Evolutionary conservation across 2,797 vertebrate genomes (phyloP).

Genomic region (Sebastes paucispinis): DNA sequence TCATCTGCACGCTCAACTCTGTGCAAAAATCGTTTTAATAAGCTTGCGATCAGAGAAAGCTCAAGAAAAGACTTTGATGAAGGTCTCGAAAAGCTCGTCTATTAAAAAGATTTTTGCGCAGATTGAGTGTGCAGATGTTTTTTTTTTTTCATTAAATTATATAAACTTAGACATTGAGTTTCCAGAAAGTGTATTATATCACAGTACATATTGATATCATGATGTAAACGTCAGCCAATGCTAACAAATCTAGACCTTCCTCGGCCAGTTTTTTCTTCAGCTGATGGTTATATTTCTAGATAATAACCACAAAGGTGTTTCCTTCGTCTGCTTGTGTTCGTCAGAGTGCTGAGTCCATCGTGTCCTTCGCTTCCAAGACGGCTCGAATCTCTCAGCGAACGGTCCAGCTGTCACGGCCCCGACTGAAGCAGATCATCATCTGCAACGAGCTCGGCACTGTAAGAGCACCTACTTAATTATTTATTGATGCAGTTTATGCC

Average conservation of each 20-base stretch:
- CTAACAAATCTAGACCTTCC: not conserved
- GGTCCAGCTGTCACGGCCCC: slow-evolving; percentile 77
- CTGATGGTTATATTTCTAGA: not conserved
- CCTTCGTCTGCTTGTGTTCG: not conserved
- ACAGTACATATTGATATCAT: not conserved
- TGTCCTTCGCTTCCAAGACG: slow-evolving; percentile 46
- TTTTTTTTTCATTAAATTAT: not conserved
- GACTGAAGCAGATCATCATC: slow-evolving; percentile 64
- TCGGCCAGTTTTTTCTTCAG: not conserved
- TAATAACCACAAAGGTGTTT: not conserved
- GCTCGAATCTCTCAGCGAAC: slow-evolving; percentile 59
- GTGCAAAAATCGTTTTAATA: too few relatives aligned
- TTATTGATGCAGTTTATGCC: too few relatives aligned
- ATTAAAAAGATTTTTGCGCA: too few relatives aligned
- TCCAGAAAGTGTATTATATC: not conserved
- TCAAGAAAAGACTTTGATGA: too few relatives aligned
- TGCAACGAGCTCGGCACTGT: slow-evolving; percentile 73
- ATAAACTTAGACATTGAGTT: not conserved
- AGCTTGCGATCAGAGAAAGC: too few relatives aligned
- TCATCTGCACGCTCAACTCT: too few relatives aligned
- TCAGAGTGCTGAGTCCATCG: slow-evolving; percentile 54
- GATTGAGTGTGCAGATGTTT: too few relatives aligned
- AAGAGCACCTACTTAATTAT: slow-evolving; percentile 44
- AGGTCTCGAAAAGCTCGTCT: too few relatives aligned
- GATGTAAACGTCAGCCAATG: too few relatives aligned